Evolutionary conservation across 2,113 vertebrate species (phyloP).

Genomic region (Corvus hawaiiensis): DNA sequence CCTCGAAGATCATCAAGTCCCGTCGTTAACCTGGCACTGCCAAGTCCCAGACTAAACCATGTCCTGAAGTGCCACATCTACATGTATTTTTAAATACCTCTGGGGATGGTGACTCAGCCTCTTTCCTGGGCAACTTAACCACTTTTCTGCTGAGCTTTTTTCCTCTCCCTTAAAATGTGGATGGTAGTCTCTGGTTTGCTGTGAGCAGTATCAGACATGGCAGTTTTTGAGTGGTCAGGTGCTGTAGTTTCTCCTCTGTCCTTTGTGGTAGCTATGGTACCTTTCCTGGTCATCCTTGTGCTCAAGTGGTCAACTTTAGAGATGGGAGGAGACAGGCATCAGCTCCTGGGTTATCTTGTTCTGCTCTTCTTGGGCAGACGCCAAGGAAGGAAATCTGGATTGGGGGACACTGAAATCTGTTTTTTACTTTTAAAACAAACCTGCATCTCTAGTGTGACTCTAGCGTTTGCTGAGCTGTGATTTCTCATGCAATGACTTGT

Average conservation of each 20-base stretch:
- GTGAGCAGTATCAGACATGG: not conserved
- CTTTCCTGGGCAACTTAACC: not conserved
- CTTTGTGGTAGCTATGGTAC: not conserved
- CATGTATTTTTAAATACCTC: not conserved
- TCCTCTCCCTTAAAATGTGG: not conserved
- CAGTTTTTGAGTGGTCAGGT: not conserved
- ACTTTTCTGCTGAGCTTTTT: not conserved
- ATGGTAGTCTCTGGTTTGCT: not conserved
- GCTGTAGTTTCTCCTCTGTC: not conserved
- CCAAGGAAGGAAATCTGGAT: not conserved
- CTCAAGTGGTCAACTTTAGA: not conserved
- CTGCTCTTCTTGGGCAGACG: not conserved
- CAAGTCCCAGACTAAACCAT: not conserved
- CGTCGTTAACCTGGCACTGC: not conserved
- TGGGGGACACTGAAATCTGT: not conserved
- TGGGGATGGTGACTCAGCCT: not conserved
- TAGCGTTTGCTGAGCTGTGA: not conserved
- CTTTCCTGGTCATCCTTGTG: not conserved
- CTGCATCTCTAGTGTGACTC: conserved; percentile 15
- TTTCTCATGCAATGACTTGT: not conserved
- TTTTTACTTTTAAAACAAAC: conserved; percentile 12
- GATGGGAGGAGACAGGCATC: not conserved
- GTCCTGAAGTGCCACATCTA: not conserved
- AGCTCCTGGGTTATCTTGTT: not conserved
- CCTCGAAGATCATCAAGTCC: not conserved